A percentile compares a stretch with the other conserved stretches of the same genome.
phyloP scores from a whole-genome alignment of 2,888 invertebrate species.

The Lamellibrachia columna region DNA sequence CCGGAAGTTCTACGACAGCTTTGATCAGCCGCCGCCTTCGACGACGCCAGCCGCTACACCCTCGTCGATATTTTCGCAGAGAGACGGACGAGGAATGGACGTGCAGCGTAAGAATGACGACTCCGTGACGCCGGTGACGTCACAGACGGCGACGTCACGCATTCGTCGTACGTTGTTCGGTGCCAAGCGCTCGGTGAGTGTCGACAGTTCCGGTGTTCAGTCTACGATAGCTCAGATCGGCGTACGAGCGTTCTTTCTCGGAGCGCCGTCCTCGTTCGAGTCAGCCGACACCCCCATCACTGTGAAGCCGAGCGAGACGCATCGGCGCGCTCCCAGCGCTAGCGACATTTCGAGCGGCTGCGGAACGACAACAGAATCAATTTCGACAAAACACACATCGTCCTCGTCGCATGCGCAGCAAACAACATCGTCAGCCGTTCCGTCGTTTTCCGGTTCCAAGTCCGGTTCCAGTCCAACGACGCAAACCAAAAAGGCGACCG shows the following conservation, averaged over 20 bases:
- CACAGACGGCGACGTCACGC: conserved; percentile 25
- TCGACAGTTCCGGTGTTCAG: conserved; percentile 39
- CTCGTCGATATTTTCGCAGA: conserved; percentile 17
- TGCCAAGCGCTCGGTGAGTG: conserved; percentile 38
- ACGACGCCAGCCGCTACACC: conserved; percentile 21
- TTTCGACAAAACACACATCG: conserved; percentile 16
- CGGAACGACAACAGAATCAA: neutral
- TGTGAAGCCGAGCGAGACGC: neutral
- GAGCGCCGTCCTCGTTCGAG: conserved; percentile 37
- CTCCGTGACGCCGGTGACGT: conserved; percentile 22
- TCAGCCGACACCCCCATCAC: conserved; percentile 7
- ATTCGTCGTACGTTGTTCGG: conserved; percentile 38
- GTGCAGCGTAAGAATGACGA: neutral
- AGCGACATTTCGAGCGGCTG: neutral
- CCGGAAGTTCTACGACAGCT: conserved; percentile 40
- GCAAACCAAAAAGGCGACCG: neutral
- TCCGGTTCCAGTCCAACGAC: neutral
- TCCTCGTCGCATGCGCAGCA: neutral
- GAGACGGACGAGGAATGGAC: conserved; percentile 21
- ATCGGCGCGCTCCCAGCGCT: neutral
- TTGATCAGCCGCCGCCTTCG: neutral
- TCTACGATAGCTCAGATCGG: conserved; percentile 37
- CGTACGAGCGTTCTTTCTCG: conserved; percentile 34
- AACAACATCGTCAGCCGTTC: neutral
- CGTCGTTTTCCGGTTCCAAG: neutral